phyloP scores from a whole-genome alignment of 2,888 invertebrate genomes.

The Tolmerus cingulatus region DNA sequence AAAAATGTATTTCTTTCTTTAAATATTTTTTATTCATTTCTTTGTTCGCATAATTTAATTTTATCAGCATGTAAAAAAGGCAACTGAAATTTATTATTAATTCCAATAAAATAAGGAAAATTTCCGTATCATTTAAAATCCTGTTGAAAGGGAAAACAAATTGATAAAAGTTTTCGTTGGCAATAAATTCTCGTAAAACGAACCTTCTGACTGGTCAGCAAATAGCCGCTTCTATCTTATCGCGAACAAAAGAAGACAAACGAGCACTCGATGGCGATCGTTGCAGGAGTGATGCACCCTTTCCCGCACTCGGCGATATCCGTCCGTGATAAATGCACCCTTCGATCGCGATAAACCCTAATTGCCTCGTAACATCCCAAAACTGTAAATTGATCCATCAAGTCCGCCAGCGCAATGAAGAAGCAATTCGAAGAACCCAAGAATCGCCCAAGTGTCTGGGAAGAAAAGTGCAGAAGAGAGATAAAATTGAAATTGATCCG shows the following conservation, averaged over 20 bases:
- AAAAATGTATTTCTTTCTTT: too few species aligned
- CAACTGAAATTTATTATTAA: too few species aligned
- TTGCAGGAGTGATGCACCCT: neutral
- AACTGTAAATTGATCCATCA: slow-evolving; percentile 34
- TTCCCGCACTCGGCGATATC: neutral
- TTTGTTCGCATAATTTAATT: too few species aligned
- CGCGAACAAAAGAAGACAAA: neutral
- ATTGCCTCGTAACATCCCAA: slow-evolving; percentile 23
- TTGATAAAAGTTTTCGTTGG: neutral
- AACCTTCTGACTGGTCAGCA: neutral
- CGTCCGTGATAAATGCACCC: neutral
- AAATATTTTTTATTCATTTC: too few species aligned
- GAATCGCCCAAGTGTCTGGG: slow-evolving; percentile 12
- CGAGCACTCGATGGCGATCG: neutral
- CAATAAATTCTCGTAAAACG: neutral
- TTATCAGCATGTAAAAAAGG: too few species aligned
- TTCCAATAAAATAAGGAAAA: too few species aligned
- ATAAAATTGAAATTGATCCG: slow-evolving; percentile 31
- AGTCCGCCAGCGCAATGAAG: neutral
- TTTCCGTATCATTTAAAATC: neutral
- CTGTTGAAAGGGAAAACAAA: neutral
- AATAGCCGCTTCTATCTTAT: neutral
- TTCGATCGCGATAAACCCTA: slow-evolving; percentile 9
- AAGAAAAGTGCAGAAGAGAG: neutral
- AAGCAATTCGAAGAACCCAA: neutral